Evolutionary conservation across 2,888 invertebrate species (phyloP), one percentile per base, ranked within the genome.

Genomic region (Argyra leucocephala): DNA sequence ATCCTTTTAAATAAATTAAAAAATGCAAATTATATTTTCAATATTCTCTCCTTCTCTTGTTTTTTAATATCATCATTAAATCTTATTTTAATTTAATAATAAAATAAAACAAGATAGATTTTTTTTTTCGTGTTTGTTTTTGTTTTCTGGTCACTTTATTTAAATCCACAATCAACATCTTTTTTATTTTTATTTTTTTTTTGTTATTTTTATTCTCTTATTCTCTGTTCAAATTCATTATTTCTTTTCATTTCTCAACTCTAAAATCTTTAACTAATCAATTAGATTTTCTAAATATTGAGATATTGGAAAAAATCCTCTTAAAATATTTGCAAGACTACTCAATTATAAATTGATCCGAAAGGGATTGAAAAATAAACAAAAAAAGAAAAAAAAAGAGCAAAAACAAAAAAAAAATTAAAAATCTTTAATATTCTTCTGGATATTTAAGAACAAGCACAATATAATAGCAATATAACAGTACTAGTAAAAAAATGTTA

Each of bases 261-360:
- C 18, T 48, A 48, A n/a, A 48, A 48, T 48, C n/a, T 15, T 48
- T 48, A 48, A 48, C 15, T 48, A 48, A 48, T 48, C 48, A 48
- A 48, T 48, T 48, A 48, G 15, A 48, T 18, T 31, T 18, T 4
- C n/a, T 18, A 48, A 48, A 48, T 48, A 48, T 18, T 48, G 12
- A 48, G 18, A 48, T 48, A 48, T 48, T 15, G 48, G n/a, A n/a
- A n/a, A 48, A 48, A 48, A 48, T 48, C 48, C 48, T 48, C 48
- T 48, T 48, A 48, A 48, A 48, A 48, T 48, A 48, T 48, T 48
- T 48, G 48, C 48, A 48, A 48, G 48, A 48, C 48, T 48, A 18
- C 48, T 48, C 48, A 48, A 48, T 48, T 48, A 48, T 48, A 48
- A 48, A 48, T 48, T 48, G 48, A 48, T 48, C 48, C 48, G 18